Evolutionary conservation across 2,797 vertebrate genomes (phyloP).

Genomic region (Falco biarmicus): DNA sequence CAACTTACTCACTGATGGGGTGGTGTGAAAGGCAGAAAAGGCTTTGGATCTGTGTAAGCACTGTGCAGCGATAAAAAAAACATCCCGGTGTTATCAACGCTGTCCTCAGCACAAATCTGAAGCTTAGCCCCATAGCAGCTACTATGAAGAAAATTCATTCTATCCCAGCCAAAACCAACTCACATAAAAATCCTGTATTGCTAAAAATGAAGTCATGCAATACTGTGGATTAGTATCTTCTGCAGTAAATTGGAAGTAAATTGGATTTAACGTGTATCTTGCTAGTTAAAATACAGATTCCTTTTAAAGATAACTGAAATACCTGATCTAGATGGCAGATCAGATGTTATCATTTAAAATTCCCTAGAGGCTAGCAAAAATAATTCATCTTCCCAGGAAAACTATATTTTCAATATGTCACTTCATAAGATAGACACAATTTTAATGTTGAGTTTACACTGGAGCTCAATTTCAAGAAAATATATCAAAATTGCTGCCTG

Average conservation of each 20-base stretch:
- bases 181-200: background rate
- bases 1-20: accelerated
- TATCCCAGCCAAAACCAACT: background rate
- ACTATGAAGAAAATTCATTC: background rate
- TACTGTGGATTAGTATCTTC: background rate
- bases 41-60: background rate
- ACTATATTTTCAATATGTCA: background rate
- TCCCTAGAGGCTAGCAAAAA: background rate
- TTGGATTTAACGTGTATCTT: background rate
- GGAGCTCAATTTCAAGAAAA: background rate
- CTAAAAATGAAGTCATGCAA: background rate
- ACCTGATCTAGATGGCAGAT: background rate
- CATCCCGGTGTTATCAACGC: background rate
- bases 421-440: background rate
- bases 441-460: background rate
- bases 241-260: background rate
- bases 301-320: background rate
- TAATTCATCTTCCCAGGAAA: background rate
- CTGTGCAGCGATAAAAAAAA: background rate
- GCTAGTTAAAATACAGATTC: background rate
- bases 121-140: background rate
- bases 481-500: background rate
- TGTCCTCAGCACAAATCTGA: background rate
- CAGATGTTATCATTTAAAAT: background rate
- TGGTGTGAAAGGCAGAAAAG: background rate